phyloP scores from a whole-genome alignment of 1,140 invertebrate species.

The Dendroctonus valens region DNA sequence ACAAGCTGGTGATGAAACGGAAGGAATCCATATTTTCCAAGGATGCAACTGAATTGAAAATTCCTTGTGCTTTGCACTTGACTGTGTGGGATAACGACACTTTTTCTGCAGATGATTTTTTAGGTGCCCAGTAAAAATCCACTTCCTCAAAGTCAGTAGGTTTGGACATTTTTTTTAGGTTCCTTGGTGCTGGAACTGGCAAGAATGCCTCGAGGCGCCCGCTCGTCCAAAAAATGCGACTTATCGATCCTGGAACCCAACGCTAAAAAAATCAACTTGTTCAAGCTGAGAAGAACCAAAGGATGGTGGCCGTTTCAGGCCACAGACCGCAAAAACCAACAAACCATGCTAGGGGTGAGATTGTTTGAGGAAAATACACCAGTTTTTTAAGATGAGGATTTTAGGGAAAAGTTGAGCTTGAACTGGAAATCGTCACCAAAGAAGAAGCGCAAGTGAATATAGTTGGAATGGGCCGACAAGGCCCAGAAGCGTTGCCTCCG shows the following conservation, averaged over 20 bases:
- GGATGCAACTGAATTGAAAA: conserved; percentile 65
- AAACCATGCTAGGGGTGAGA: conserved; percentile 52
- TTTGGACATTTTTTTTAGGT: conserved; percentile 40
- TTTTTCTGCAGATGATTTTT: conserved; percentile 74
- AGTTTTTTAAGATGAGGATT: neutral
- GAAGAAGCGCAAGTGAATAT: conserved; percentile 60
- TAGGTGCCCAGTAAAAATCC: conserved; percentile 56
- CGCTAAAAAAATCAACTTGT: conserved; percentile 72
- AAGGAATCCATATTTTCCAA: conserved; percentile 62
- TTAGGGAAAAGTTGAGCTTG: conserved; percentile 66
- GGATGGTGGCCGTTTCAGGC: conserved; percentile 83
- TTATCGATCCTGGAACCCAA: conserved; percentile 59
- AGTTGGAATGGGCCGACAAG: conserved; percentile 60
- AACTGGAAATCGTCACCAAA: conserved; percentile 59
- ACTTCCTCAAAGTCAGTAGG: neutral
- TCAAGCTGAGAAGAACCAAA: conserved; percentile 66
- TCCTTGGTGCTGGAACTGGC: conserved; percentile 50
- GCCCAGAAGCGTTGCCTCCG: conserved; percentile 58
- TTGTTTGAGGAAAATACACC: neutral
- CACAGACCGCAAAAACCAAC: conserved; percentile 44
- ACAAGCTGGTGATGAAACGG: conserved; percentile 64
- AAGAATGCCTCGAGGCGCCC: conserved; percentile 49
- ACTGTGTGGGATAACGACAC: conserved; percentile 79
- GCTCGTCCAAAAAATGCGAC: conserved; percentile 59
- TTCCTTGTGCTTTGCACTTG: conserved; percentile 62